These are phyloP conservation scores for Globodera rostochiensis DNA, from an alignment of 1,140 invertebrate genomes.

Conservation along the genomic window DNA sequence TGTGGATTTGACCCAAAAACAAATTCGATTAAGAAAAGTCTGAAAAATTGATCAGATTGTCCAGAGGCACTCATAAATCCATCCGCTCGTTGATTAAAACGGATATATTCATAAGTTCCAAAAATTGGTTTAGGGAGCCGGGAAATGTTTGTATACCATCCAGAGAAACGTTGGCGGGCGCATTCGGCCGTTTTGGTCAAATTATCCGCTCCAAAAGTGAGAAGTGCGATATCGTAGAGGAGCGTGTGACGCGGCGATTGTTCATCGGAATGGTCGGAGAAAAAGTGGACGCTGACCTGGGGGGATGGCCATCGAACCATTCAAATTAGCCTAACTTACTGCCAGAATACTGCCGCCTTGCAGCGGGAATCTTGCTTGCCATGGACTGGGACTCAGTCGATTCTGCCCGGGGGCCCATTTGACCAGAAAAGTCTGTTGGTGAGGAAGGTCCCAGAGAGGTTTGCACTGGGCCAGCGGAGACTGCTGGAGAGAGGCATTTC, in stretches of 20 bases:
- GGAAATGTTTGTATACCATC: neutral
- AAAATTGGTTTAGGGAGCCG: neutral
- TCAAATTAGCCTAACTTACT: conserved; percentile 4
- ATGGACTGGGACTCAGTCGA: conserved; percentile 3
- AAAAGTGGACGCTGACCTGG: conserved; percentile 27
- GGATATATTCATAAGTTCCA: neutral
- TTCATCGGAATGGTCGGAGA: conserved; percentile 25
- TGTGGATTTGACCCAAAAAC: too few relatives aligned
- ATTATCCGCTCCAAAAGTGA: conserved; percentile 5
- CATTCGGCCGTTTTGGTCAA: neutral
- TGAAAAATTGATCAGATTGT: too few relatives aligned
- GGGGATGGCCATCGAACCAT: neutral
- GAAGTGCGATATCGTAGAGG: conserved; percentile 30
- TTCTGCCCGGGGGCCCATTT: conserved; percentile 21
- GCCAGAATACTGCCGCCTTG: conserved; percentile 16
- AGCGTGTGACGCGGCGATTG: conserved; percentile 21
- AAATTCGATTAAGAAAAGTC: too few relatives aligned
- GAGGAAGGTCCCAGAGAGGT: conserved; percentile 26
- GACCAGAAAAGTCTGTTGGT: neutral
- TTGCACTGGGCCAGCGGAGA: conserved; percentile 9
- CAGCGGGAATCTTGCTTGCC: conserved; percentile 16
- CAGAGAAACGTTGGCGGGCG: conserved; percentile 4
- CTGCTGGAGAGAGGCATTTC: neutral
- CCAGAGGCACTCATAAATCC: too few relatives aligned
- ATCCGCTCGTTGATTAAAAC: neutral